Evolutionary conservation across 2,888 invertebrate genomes (phyloP).

Genomic region (Clanis bilineata): DNA sequence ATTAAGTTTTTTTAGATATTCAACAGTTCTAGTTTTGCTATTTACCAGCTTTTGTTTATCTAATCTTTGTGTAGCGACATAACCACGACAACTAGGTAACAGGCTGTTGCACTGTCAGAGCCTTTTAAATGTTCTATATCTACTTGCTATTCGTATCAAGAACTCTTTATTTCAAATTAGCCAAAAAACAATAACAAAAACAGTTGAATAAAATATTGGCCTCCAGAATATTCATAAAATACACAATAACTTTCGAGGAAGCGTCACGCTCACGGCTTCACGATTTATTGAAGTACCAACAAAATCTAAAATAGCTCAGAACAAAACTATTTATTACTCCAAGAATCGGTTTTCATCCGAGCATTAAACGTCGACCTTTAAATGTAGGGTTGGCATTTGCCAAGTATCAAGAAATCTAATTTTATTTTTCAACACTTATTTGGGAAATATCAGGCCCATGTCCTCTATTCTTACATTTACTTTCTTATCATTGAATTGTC

Average conservation of each 20-base stretch:
- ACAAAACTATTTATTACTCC: neutral
- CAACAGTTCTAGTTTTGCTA: too few relatives aligned
- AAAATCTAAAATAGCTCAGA: constrained; percentile 6
- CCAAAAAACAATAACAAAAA: neutral
- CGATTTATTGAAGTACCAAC: constrained; percentile 11
- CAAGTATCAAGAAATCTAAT: too few relatives aligned
- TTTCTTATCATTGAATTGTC: too few relatives aligned
- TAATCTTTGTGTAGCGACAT: neutral
- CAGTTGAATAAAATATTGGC: too few relatives aligned
- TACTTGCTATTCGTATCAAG: too few relatives aligned
- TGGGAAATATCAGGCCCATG: too few relatives aligned
- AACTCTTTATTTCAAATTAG: neutral
- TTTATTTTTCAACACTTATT: too few relatives aligned
- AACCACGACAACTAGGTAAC: neutral
- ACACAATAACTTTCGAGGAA: neutral
- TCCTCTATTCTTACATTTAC: too few relatives aligned
- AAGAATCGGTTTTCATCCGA: neutral
- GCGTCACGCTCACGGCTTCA: neutral
- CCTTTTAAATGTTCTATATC: too few relatives aligned
- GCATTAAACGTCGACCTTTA: neutral
- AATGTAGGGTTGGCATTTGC: neutral
- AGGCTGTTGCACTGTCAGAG: too few relatives aligned
- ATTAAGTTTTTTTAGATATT: too few relatives aligned
- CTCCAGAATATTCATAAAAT: neutral
- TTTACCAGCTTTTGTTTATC: neutral